Conservation (phyloP, 2,113 vertebrate species). For the Microtus richardsoni region DNA sequence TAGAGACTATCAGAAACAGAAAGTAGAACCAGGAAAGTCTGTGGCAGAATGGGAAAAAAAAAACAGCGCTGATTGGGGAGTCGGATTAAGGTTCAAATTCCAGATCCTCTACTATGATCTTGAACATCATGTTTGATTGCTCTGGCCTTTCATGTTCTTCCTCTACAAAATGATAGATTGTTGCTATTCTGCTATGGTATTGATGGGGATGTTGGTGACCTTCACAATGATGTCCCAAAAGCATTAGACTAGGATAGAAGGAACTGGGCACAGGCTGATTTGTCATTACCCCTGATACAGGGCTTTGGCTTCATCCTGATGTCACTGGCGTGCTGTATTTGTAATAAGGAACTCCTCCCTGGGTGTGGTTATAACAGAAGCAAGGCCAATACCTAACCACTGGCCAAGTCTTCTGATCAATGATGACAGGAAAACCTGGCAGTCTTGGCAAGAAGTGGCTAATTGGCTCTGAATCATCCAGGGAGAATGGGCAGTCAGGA, state of each 20-base stretch:
- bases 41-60: neutral
- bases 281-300: neutral
- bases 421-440: neutral
- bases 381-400: neutral
- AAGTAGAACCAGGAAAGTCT: neutral
- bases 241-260: neutral
- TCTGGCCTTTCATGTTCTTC: neutral
- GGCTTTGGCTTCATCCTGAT: neutral
- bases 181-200: neutral
- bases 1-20: neutral
- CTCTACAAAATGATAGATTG: neutral
- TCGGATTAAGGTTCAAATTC: constrained; percentile 42
- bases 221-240: neutral
- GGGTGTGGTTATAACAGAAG: neutral
- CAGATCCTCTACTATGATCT: neutral
- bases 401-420: neutral
- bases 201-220: neutral
- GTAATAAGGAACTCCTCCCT: neutral
- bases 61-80: neutral
- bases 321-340: neutral
- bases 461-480: neutral
- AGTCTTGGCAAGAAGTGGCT: neutral
- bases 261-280: neutral
- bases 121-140: neutral
- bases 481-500: neutral